These are phyloP conservation scores for Anabas testudineus DNA, from an alignment of 2,797 vertebrate genomes.

Conservation along the genomic window DNA sequence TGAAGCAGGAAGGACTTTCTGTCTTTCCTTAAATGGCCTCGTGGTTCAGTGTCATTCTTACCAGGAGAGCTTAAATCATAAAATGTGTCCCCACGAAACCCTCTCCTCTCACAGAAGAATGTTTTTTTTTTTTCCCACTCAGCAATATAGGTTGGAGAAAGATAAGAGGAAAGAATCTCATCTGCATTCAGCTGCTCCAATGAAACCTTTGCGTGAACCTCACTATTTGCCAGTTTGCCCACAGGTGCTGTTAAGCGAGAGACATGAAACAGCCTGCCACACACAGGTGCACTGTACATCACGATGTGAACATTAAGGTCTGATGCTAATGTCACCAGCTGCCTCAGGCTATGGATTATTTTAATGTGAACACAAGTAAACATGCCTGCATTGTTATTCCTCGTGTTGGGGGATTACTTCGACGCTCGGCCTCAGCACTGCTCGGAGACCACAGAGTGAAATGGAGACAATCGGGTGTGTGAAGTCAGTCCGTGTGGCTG, in stretches of 20 bases:
- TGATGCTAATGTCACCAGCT: slow-evolving; percentile 32
- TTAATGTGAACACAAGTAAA: slow-evolving; percentile 28
- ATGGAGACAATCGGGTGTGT: slow-evolving; percentile 64
- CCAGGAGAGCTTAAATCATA: not conserved
- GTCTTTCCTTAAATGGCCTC: not conserved
- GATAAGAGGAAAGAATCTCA: slow-evolving; percentile 60
- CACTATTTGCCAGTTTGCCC: slow-evolving; percentile 65
- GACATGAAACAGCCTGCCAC: slow-evolving; percentile 64
- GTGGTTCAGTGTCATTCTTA: slow-evolving; percentile 9
- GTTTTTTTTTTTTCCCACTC: not conserved
- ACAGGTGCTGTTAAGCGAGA: slow-evolving; percentile 61
- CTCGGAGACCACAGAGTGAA: slow-evolving; percentile 45
- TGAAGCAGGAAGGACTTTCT: not conserved
- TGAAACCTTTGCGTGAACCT: slow-evolving; percentile 69
- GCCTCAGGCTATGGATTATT: slow-evolving; percentile 43
- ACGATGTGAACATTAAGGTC: slow-evolving; percentile 21
- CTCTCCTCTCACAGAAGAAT: slow-evolving; percentile 7
- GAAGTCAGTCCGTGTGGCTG: slow-evolving; percentile 72
- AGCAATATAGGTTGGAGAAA: slow-evolving; percentile 15
- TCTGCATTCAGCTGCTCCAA: slow-evolving; percentile 75
- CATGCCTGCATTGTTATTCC: slow-evolving; percentile 41
- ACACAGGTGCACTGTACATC: slow-evolving; percentile 62
- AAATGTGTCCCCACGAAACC: slow-evolving; percentile 14
- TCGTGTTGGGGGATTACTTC: slow-evolving; percentile 39
- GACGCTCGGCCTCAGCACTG: not conserved